Evolutionary conservation across 2,113 vertebrate genomes (phyloP).

Genomic region (Cichladusa arquata): DNA sequence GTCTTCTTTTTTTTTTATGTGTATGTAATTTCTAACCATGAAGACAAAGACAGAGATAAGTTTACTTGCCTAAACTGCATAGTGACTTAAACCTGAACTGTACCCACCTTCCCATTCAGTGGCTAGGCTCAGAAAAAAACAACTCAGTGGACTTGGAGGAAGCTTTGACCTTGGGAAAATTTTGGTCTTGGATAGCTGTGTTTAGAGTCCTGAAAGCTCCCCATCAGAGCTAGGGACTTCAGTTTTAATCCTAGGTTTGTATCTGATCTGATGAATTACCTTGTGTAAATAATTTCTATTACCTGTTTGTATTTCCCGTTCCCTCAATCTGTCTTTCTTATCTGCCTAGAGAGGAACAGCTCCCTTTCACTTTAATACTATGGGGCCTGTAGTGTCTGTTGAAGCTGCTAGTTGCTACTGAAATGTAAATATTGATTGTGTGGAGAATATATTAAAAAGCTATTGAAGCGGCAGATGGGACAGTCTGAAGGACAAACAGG

Average conservation of each 20-base stretch:
- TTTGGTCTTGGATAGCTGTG: neutral
- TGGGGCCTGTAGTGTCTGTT: neutral
- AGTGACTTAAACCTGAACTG: neutral
- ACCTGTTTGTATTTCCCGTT: neutral
- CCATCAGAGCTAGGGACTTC: neutral
- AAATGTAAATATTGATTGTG: slow-evolving; percentile 53
- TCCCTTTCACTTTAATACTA: neutral
- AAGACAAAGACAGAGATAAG: neutral
- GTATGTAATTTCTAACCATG: neutral
- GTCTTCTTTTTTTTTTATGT: neutral
- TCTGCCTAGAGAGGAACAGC: neutral
- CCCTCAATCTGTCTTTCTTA: neutral
- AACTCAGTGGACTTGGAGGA: neutral
- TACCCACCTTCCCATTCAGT: neutral
- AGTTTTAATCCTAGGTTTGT: neutral
- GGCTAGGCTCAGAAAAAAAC: neutral
- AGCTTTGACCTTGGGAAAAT: neutral
- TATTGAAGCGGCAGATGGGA: neutral
- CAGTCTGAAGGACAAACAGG: slow-evolving; percentile 7
- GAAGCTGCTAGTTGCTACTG: neutral
- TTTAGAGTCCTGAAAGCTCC: neutral
- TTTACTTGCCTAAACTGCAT: neutral
- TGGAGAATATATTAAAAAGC: neutral
- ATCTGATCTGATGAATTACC: neutral
- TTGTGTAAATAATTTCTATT: neutral